These are phyloP conservation scores for Cygnus olor DNA, from an alignment of 2,797 vertebrate genomes.

Conservation along the genomic window DNA sequence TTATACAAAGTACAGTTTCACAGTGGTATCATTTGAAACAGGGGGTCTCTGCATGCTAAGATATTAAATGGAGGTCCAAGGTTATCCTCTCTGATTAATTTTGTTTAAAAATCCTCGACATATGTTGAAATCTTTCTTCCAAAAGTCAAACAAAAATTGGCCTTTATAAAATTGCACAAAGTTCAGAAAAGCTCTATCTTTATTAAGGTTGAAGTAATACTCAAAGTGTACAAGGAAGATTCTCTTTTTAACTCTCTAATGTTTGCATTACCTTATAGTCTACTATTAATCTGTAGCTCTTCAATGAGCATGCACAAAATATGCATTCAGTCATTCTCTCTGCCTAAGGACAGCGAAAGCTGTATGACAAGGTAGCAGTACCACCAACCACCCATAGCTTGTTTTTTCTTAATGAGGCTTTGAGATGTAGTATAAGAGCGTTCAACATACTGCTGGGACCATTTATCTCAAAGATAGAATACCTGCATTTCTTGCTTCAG, in stretches of 20 bases:
- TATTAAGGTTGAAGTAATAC: background rate
- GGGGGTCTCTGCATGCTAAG: background rate
- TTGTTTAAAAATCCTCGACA: conserved; percentile 55
- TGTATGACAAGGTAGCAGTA: background rate
- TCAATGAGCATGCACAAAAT: background rate
- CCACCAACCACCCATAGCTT: background rate
- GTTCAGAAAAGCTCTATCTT: background rate
- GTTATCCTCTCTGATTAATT: conserved; percentile 57
- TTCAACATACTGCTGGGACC: background rate
- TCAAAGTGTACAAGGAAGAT: background rate
- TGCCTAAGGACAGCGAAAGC: background rate
- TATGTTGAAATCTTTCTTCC: conserved; percentile 33
- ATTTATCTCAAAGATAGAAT: background rate
- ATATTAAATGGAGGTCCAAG: conserved; percentile 38
- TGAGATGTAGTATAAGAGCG: background rate
- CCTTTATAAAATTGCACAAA: background rate
- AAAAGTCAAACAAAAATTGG: conserved; percentile 34
- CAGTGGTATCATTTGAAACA: conserved; percentile 28
- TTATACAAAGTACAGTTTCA: conserved; percentile 11
- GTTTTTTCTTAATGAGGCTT: background rate
- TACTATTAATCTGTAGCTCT: background rate
- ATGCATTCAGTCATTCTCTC: background rate
- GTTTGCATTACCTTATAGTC: background rate
- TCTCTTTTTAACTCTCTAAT: background rate
- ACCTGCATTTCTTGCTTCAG: background rate